phyloP scores from a whole-genome alignment of 2,113 vertebrate species.

The Brachypodius melanocephalos region DNA sequence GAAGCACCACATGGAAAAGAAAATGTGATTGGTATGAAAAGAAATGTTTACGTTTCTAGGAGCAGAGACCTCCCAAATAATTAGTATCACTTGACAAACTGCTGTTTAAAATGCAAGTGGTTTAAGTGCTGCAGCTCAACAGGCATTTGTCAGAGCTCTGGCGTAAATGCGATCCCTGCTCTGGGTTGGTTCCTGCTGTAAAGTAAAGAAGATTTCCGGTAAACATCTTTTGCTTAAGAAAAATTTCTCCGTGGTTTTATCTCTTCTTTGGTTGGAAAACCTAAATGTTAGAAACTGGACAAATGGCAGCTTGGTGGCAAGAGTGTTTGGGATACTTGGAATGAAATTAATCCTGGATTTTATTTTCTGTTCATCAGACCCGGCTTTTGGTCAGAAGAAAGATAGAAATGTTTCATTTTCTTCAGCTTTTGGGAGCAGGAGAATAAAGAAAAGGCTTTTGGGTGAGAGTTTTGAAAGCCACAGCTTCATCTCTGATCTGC shows the following conservation, averaged over 20 bases:
- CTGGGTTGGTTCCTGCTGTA: neutral
- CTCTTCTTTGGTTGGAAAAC: neutral
- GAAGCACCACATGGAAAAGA: conserved; percentile 24
- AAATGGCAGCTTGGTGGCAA: neutral
- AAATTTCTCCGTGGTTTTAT: neutral
- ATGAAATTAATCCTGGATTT: neutral
- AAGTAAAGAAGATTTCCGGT: neutral
- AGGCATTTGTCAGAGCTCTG: conserved; percentile 12
- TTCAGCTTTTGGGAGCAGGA: neutral
- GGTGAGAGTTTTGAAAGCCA: neutral
- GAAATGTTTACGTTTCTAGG: conserved; percentile 41
- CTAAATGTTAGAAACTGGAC: neutral
- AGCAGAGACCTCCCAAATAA: conserved; percentile 46
- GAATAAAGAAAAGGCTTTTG: neutral
- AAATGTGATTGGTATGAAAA: conserved; percentile 29
- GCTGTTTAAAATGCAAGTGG: conserved; percentile 54
- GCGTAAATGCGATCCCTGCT: neutral
- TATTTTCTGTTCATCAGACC: neutral
- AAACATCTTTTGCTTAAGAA: neutral
- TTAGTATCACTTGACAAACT: conserved; percentile 48
- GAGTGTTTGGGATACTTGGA: neutral
- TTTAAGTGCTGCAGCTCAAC: conserved; percentile 33
- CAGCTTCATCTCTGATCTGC: neutral
- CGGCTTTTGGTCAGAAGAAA: neutral
- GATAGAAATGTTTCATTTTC: neutral